phyloP scores from a whole-genome alignment of 1,140 invertebrate genomes.

The Hyles euphorbiae region DNA sequence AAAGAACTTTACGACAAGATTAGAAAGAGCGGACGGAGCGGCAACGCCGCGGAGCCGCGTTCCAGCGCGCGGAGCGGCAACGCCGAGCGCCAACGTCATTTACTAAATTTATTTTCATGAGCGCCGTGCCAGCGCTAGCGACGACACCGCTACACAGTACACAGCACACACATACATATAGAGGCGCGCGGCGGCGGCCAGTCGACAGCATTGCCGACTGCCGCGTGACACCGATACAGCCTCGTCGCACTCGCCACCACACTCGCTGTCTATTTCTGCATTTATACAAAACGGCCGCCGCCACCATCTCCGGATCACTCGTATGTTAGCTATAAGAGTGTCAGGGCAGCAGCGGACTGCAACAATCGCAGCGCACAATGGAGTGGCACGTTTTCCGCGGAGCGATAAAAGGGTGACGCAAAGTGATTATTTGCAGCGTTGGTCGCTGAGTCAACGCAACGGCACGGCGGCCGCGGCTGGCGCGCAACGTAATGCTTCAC shows the following conservation, averaged over 20 bases:
- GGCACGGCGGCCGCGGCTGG: slow-evolving; percentile 5
- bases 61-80: slow-evolving; percentile 64
- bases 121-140: slow-evolving; percentile 69
- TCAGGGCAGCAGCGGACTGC: slow-evolving; percentile 24
- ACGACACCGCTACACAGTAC: slow-evolving; percentile 44
- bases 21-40: slow-evolving; percentile 70
- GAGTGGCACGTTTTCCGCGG: slow-evolving; percentile 50
- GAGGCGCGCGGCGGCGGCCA: not conserved
- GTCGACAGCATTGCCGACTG: slow-evolving; percentile 31
- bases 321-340: slow-evolving; percentile 17
- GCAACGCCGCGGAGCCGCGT: slow-evolving; percentile 69
- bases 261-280: slow-evolving; percentile 51
- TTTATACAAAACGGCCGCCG: slow-evolving; percentile 3
- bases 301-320: not conserved
- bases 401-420: slow-evolving; percentile 68
- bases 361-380: slow-evolving; percentile 41
- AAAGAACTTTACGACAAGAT: slow-evolving; percentile 75
- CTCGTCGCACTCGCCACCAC: slow-evolving; percentile 37
- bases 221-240: slow-evolving; percentile 51
- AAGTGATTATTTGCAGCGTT: slow-evolving; percentile 70
- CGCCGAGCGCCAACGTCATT: slow-evolving; percentile 65
- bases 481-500: not conserved
- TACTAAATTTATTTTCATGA: slow-evolving; percentile 75
- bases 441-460: slow-evolving; percentile 56
- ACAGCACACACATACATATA: slow-evolving; percentile 20